Percentiles rank a stretch among this genome's conserved stretches.
These are phyloP conservation scores for Diadegma fenestrale DNA, from an alignment of 2,888 invertebrate genomes.

Conservation along the genomic window DNA sequence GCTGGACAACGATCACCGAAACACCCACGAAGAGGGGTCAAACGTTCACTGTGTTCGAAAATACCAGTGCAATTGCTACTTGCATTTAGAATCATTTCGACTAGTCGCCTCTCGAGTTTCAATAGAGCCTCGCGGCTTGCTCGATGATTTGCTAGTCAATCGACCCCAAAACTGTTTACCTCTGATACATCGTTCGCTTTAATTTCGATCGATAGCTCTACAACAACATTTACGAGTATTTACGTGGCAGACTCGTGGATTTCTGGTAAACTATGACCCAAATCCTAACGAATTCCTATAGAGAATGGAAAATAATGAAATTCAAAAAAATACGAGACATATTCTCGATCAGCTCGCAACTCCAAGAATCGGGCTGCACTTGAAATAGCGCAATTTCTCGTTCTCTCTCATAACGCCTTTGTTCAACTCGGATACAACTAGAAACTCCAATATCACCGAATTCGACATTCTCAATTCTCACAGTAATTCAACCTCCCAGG, in stretches of 20 bases:
- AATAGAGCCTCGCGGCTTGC: too few species aligned
- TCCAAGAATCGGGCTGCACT: background rate
- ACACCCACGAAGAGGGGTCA: too few species aligned
- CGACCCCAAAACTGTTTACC: too few species aligned
- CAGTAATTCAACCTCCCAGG: constrained; percentile 3
- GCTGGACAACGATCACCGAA: too few species aligned
- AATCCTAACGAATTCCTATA: background rate
- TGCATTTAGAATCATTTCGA: too few species aligned
- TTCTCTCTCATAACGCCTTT: constrained; percentile 1
- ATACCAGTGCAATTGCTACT: too few species aligned
- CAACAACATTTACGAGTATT: background rate
- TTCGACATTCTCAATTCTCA: constrained; percentile 16
- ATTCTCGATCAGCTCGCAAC: background rate
- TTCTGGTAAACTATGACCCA: background rate
- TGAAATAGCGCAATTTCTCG: background rate
- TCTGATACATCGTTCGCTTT: background rate
- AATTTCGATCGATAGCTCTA: background rate
- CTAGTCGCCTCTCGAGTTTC: too few species aligned
- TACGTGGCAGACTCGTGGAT: background rate
- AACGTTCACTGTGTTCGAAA: too few species aligned
- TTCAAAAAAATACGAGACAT: background rate
- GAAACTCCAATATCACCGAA: constrained; percentile 18
- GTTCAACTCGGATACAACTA: constrained; percentile 16
- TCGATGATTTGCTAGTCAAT: too few species aligned
- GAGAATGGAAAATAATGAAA: background rate